Percentiles rank a stretch among this genome's conserved stretches.
phyloP scores from a whole-genome alignment of 2,113 vertebrate genomes.

The Rhabdornis inornatus region DNA sequence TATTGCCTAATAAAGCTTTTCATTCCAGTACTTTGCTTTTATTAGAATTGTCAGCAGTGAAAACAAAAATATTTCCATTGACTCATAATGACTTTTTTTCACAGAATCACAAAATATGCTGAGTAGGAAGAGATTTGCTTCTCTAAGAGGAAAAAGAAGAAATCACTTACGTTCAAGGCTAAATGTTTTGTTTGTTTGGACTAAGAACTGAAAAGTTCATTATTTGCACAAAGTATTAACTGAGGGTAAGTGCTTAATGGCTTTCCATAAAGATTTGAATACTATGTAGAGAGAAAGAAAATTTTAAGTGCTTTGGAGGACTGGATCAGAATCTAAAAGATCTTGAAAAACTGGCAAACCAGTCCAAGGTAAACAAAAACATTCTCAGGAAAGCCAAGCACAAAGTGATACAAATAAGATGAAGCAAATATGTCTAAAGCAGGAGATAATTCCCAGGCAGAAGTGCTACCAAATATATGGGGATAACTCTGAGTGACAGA shows the following conservation, averaged over 20 bases:
- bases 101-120: not conserved
- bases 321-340: not conserved
- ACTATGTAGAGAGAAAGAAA: not conserved
- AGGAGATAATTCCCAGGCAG: not conserved
- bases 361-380: not conserved
- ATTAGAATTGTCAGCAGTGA: not conserved
- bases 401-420: not conserved
- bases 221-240: slow-evolving; percentile 46
- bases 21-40: not conserved
- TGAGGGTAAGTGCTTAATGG: not conserved
- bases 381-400: not conserved
- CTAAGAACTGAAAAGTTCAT: not conserved
- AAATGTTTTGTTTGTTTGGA: not conserved
- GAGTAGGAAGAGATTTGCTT: not conserved
- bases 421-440: not conserved
- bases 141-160: not conserved
- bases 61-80: slow-evolving; percentile 1
- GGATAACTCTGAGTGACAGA: not conserved
- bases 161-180: not conserved
- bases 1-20: not conserved
- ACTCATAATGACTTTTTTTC: not conserved
- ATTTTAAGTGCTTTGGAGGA: not conserved
- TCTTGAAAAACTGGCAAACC: not conserved
- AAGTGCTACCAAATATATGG: not conserved
- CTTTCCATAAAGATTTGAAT: not conserved